Evolutionary conservation across 2,888 invertebrate species (phyloP), one percentile per base, ranked within the genome.

Genomic region (Drosophila yooni): DNA sequence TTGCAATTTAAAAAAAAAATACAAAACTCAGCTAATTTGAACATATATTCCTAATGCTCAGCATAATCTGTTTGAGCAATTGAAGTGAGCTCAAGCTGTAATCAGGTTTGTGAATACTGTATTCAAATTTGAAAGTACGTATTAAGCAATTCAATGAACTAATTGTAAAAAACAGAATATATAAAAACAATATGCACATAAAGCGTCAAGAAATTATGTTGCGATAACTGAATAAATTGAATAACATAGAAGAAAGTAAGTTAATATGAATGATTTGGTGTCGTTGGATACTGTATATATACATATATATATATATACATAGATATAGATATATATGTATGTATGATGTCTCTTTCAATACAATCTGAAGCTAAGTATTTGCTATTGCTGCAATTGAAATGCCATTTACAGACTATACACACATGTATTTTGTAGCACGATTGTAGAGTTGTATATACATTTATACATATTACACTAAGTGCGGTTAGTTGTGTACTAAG

Each of bases 341-440:
- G 18, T 33, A 53, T 56, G 36, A 66, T 76, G 60, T 61, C 63
- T 70, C 58, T 64, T 70, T 61, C 33, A 52, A 59, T 31, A 46
- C 31, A n/a, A 60, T 59, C 62, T 64, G 56, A 69, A 65, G 70
- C 57, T 60, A 52, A 56, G 27, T 65, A 33, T 38, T 64, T 62
- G 64, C 57, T 29, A n/a, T 48, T 52, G 56, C 61, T 40, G 59
- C 54, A 46, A 31, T 59, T 50, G 53, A 48, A 40, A 58, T 72
- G 65, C 69, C 59, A 65, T 74, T 63, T 64, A 71, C 71, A 71
- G 56, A 64, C 69, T 74, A 77, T 74, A 80, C 69, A 80, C 74
- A 80, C 70, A 77, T 57, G 53, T 43, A 76, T 11, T 27, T 27
- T 29, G 21, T 68, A 29, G 52, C 51, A 40, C 51, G 13, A 40